phyloP scores from a whole-genome alignment of 1,140 invertebrate species.

The Apis cerana region DNA sequence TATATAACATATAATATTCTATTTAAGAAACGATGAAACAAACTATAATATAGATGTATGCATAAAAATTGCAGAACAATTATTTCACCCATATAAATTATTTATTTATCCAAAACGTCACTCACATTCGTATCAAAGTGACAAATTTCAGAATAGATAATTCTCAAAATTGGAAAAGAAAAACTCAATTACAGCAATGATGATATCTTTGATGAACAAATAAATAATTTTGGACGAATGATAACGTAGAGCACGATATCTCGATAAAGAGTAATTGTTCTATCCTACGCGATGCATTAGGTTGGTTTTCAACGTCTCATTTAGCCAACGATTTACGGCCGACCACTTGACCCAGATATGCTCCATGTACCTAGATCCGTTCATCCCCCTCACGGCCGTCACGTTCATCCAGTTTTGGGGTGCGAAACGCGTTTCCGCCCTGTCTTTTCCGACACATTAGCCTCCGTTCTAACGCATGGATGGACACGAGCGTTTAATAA shows the following conservation, averaged over 20 bases:
- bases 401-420: constrained; percentile 42
- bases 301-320: constrained; percentile 71
- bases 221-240: background rate
- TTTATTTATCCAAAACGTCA: too few relatives aligned
- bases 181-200: background rate
- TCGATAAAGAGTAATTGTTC: constrained; percentile 49
- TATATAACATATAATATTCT: too few relatives aligned
- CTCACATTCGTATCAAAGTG: too few relatives aligned
- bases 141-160: too few relatives aligned
- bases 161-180: background rate
- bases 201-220: background rate
- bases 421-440: constrained; percentile 58
- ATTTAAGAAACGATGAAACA: too few relatives aligned
- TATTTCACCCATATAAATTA: too few relatives aligned
- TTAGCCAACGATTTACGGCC: constrained; percentile 67
- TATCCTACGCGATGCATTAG: constrained; percentile 61
- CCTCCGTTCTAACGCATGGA: constrained; percentile 31
- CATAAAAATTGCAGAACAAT: too few relatives aligned
- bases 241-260: constrained; percentile 19
- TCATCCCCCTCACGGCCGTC: constrained; percentile 35
- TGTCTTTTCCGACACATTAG: constrained; percentile 60
- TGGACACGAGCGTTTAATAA: constrained; percentile 49
- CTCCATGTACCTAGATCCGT: constrained; percentile 51
- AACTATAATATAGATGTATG: too few relatives aligned
- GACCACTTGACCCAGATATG: constrained; percentile 69